These are phyloP conservation scores for Orussus abietinus DNA, from an alignment of 1,140 invertebrate species.

Conservation along the genomic window DNA sequence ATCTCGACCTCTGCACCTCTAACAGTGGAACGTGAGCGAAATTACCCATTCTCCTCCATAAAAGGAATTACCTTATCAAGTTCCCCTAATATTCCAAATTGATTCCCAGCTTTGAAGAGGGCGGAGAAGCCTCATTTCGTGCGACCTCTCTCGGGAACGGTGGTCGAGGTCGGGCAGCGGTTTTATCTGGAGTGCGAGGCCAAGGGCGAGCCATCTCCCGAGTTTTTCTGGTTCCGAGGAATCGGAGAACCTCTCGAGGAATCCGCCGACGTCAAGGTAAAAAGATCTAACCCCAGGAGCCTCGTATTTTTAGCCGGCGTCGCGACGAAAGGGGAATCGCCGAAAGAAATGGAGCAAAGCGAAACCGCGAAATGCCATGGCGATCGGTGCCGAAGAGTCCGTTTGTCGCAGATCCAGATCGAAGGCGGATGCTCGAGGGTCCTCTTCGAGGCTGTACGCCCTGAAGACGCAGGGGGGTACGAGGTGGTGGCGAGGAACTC, in stretches of 20 bases:
- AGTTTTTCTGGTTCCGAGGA: constrained; percentile 67
- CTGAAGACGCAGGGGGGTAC: constrained; percentile 70
- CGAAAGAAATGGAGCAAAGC: constrained; percentile 18
- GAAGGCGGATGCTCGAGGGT: constrained; percentile 60
- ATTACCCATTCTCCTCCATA: no score
- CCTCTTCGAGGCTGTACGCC: constrained; percentile 66
- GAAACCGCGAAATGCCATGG: constrained; percentile 11
- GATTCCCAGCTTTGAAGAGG: no score
- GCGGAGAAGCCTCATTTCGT: constrained; percentile 57
- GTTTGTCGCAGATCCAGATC: constrained; percentile 56
- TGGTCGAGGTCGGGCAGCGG: constrained; percentile 63
- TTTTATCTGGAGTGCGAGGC: constrained; percentile 67
- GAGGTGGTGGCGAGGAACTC: constrained; percentile 62
- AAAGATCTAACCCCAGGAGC: not conserved
- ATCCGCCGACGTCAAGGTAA: constrained; percentile 54
- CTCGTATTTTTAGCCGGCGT: constrained; percentile 29
- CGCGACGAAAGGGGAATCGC: constrained; percentile 22
- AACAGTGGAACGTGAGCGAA: constrained; percentile 52
- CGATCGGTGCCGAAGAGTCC: not conserved
- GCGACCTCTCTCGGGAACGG: constrained; percentile 58
- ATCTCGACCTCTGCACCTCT: constrained; percentile 59
- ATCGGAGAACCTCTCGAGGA: constrained; percentile 60
- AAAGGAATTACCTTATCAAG: no score
- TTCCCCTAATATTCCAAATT: no score
- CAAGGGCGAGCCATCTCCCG: constrained; percentile 58